A percentile compares a stretch with the other conserved stretches of the same genome.
phyloP scores from a whole-genome alignment of 2,888 invertebrate genomes.

The Thera obeliscata region DNA sequence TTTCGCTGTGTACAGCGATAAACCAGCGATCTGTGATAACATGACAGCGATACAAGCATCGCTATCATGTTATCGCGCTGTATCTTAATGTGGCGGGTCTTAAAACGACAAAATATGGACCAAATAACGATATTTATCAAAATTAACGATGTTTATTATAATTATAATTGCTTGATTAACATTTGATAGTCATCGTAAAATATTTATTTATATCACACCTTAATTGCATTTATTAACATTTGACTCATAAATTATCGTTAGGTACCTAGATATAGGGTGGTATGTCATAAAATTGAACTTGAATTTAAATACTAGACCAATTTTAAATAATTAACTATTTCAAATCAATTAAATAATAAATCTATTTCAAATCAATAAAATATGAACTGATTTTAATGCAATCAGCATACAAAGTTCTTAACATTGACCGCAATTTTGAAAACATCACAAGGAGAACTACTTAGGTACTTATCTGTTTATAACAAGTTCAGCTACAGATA shows the following conservation, averaged over 20 bases:
- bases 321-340: conserved; percentile 8
- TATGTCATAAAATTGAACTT: conserved; percentile 14
- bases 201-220: conserved; percentile 3
- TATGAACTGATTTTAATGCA: conserved; percentile 16
- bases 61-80: too few relatives aligned
- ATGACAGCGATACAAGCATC: too few relatives aligned
- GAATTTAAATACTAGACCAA: conserved; percentile 7
- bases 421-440: conserved; percentile 20
- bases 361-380: conserved; percentile 11
- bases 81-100: too few relatives aligned
- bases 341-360: neutral
- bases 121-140: too few relatives aligned
- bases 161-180: neutral
- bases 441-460: conserved; percentile 10
- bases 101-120: too few relatives aligned
- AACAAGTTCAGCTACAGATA: conserved; percentile 1
- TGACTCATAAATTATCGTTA: conserved; percentile 9
- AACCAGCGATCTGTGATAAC: too few relatives aligned
- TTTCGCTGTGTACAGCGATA: too few relatives aligned
- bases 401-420: conserved; percentile 6
- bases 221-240: conserved; percentile 14
- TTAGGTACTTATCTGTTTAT: neutral
- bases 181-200: neutral
- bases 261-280: too few relatives aligned
- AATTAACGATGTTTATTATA: too few relatives aligned